Conservation (phyloP, 2,113 vertebrate genomes). For the Chascanopsetta lugubris region DNA sequence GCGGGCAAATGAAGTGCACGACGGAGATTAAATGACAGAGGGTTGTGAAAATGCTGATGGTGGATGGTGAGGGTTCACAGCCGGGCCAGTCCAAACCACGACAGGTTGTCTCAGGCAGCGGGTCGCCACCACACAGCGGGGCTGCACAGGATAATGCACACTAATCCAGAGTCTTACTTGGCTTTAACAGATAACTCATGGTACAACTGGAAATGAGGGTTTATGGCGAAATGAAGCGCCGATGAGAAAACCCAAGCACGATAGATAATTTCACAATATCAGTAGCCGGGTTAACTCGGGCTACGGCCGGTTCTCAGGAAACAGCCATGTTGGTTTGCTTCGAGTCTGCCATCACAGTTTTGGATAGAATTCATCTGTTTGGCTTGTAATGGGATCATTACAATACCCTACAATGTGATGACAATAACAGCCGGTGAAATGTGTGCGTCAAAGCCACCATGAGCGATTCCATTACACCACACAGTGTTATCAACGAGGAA, state of each 20-base stretch:
- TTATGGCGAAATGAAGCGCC: neutral
- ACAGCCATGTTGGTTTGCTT: slow-evolving; percentile 20
- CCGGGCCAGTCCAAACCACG: slow-evolving; percentile 6
- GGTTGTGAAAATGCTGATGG: slow-evolving; percentile 28
- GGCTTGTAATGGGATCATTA: slow-evolving; percentile 48
- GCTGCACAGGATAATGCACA: neutral
- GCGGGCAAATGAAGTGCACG: slow-evolving; percentile 54
- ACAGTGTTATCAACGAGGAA: slow-evolving; percentile 58
- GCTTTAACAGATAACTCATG: slow-evolving; percentile 37
- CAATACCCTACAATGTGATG: slow-evolving; percentile 30
- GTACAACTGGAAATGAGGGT: slow-evolving; percentile 6
- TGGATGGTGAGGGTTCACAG: neutral
- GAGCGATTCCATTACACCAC: slow-evolving; percentile 55
- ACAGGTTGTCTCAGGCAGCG: neutral
- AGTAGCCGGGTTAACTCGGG: neutral
- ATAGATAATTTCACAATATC: neutral
- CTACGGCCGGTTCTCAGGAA: slow-evolving; percentile 9
- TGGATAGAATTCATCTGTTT: slow-evolving; percentile 27
- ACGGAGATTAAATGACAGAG: slow-evolving; percentile 26
- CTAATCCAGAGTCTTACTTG: neutral
- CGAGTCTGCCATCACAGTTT: slow-evolving; percentile 31
- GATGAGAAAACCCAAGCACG: too few relatives aligned
- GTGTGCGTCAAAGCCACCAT: slow-evolving; percentile 57
- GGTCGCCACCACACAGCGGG: neutral
- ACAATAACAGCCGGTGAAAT: slow-evolving; percentile 46